Conservation (phyloP, 2,113 vertebrate genomes). For the Telmatochromis sp. region DNA sequence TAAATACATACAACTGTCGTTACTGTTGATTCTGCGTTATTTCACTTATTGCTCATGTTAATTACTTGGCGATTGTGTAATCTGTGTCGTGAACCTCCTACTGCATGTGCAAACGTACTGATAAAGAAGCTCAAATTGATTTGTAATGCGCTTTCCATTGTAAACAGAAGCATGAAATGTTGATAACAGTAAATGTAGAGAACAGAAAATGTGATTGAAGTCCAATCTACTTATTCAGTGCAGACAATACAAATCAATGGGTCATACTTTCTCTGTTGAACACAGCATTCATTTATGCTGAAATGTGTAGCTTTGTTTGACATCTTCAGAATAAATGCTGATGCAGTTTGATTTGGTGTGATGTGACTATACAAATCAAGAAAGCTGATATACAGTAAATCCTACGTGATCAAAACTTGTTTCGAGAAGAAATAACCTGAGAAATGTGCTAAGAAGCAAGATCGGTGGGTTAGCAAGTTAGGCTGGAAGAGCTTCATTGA, state of each 20-base stretch:
- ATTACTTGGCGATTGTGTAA: not conserved
- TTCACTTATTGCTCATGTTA: not conserved
- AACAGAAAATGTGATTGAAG: not conserved
- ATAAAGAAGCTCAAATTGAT: not conserved
- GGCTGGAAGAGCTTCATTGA: not conserved
- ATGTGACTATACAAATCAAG: not conserved
- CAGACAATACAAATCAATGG: not conserved
- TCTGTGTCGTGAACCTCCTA: not conserved
- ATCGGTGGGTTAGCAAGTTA: not conserved
- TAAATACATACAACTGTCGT: not conserved
- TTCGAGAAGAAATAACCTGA: not conserved
- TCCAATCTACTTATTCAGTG: not conserved
- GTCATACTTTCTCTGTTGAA: not conserved
- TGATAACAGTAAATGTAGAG: not conserved
- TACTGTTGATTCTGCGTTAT: not conserved
- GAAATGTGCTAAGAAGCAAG: not conserved
- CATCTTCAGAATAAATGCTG: not conserved
- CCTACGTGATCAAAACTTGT: not conserved
- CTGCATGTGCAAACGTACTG: not conserved
- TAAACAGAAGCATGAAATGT: not conserved
- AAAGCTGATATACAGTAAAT: not conserved
- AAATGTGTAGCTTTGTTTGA: not conserved
- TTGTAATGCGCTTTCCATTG: not conserved
- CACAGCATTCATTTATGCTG: not conserved
- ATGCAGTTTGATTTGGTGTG: not conserved